Percentiles rank a stretch among this genome's conserved stretches.
Evolutionary conservation across 2,797 vertebrate species (phyloP).

Genomic region (Rhincodon typus): DNA sequence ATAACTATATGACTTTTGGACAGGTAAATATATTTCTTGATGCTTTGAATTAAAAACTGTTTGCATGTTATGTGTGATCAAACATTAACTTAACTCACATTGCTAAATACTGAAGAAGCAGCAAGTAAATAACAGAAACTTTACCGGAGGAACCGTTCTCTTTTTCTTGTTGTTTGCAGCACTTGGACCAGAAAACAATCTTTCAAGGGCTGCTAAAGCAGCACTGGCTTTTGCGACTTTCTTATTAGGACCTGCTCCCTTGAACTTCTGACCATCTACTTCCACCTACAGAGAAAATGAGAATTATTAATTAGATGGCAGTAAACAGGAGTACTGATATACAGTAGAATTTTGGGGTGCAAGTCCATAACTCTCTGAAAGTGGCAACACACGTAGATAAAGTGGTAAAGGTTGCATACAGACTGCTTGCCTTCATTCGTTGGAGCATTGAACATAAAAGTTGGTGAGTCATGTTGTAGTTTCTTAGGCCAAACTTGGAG

Average conservation of each 20-base stretch:
- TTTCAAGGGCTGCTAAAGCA: slow-evolving; percentile 88
- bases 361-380: too few relatives aligned
- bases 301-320: not conserved
- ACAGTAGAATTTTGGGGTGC: too few relatives aligned
- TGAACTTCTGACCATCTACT: slow-evolving; percentile 96
- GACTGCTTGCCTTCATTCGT: too few relatives aligned
- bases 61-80: not conserved
- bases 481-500: too few relatives aligned
- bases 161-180: slow-evolving; percentile 95
- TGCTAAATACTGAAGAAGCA: not conserved
- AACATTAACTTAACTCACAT: not conserved
- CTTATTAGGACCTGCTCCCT: slow-evolving; percentile 95
- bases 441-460: too few relatives aligned
- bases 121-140: not conserved
- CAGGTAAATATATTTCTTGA: not conserved
- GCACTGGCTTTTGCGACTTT: slow-evolving; percentile 98
- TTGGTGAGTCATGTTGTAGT: too few relatives aligned
- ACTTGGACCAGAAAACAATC: slow-evolving; percentile 94
- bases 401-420: too few relatives aligned
- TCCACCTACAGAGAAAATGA: slow-evolving; percentile 74
- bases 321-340: too few relatives aligned
- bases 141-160: slow-evolving; percentile 88
- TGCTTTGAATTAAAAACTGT: not conserved
- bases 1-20: not conserved
- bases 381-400: too few relatives aligned